A percentile compares a stretch with the other conserved stretches of the same genome.
Evolutionary conservation across 2,113 vertebrate genomes (phyloP).

Genomic region (Gobius niger): DNA sequence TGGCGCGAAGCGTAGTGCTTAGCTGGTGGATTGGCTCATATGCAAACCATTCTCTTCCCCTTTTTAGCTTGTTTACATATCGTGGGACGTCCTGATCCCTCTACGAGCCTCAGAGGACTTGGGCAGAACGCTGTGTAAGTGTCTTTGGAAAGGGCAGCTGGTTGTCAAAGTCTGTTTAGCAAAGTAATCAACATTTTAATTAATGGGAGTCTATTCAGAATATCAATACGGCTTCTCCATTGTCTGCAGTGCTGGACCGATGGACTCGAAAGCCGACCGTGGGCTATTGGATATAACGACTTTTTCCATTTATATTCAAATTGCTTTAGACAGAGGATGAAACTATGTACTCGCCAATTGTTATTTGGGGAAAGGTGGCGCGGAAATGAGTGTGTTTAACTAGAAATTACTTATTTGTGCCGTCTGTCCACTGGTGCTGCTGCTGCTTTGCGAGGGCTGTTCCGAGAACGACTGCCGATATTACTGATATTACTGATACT

Average conservation of each 20-base stretch:
- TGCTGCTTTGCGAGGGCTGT: too few relatives aligned
- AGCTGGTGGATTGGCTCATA: conserved; percentile 33
- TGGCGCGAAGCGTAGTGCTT: conserved; percentile 36
- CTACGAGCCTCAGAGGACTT: conserved; percentile 43
- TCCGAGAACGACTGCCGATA: too few relatives aligned
- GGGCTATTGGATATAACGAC: too few relatives aligned
- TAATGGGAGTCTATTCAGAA: conserved; percentile 70
- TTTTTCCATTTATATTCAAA: too few relatives aligned
- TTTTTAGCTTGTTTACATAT: conserved; percentile 59
- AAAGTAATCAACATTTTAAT: conserved; percentile 74
- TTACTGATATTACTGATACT: too few relatives aligned
- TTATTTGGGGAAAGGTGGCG: too few relatives aligned
- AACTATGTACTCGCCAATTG: too few relatives aligned
- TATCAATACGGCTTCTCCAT: conserved; percentile 69
- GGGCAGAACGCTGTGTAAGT: conserved; percentile 47
- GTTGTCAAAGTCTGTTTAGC: conserved; percentile 67
- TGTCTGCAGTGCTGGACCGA: conserved; percentile 62
- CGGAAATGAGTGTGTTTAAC: too few relatives aligned
- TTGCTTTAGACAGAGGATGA: too few relatives aligned
- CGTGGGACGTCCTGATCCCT: conserved; percentile 36
- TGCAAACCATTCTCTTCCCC: conserved; percentile 27
- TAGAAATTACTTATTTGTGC: too few relatives aligned
- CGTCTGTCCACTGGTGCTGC: too few relatives aligned
- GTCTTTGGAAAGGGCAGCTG: conserved; percentile 67
- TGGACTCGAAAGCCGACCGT: too few relatives aligned